These are phyloP conservation scores for Shinisaurus crocodilurus DNA, from an alignment of 2,113 vertebrate genomes.

Conservation along the genomic window DNA sequence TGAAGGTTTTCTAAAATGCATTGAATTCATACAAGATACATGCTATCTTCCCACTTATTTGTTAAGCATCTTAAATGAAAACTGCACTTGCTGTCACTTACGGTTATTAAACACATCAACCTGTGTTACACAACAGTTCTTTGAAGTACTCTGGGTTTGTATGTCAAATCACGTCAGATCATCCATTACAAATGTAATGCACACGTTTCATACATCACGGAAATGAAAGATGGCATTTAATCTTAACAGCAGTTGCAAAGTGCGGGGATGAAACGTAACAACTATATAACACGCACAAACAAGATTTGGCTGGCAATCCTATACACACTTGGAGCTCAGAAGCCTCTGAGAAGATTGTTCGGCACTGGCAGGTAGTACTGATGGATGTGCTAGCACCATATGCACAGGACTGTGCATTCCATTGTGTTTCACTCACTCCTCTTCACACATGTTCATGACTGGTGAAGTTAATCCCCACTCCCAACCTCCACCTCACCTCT, in stretches of 20 bases:
- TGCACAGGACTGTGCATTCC: not conserved
- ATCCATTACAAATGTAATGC: constrained; percentile 7
- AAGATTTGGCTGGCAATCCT: not conserved
- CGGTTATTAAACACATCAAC: constrained; percentile 19
- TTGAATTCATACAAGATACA: constrained; percentile 18
- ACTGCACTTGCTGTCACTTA: constrained; percentile 31
- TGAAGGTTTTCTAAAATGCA: constrained; percentile 37
- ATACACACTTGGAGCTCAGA: not conserved
- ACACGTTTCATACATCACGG: not conserved
- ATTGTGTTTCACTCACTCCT: not conserved
- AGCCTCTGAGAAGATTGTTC: not conserved
- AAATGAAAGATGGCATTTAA: constrained; percentile 2
- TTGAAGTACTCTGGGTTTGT: constrained; percentile 33
- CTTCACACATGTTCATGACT: too few species aligned
- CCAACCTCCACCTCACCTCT: too few species aligned
- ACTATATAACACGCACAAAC: not conserved
- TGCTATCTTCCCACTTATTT: constrained; percentile 31
- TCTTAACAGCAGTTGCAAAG: not conserved
- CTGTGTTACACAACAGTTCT: constrained; percentile 13
- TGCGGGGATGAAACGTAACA: not conserved
- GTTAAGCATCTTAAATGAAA: constrained; percentile 33
- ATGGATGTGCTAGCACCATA: not conserved
- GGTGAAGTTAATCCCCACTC: too few species aligned
- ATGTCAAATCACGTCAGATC: constrained; percentile 31
- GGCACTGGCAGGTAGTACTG: not conserved